Percentiles rank a stretch among this genome's conserved stretches.
phyloP scores from a whole-genome alignment of 1,140 invertebrate genomes.

The Holotrichia oblita region DNA sequence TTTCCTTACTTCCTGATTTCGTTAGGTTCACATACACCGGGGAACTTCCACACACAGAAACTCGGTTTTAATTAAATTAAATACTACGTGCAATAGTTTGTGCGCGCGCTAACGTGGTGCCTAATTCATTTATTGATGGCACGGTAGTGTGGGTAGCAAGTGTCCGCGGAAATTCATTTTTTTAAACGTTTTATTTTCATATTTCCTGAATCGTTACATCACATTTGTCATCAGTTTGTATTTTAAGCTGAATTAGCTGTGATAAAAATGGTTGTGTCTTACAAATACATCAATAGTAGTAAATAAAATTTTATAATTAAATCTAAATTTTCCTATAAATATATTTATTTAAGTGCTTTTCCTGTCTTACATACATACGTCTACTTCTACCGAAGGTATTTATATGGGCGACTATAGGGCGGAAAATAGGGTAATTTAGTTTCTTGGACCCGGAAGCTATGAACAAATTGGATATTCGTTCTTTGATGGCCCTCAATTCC shows the following conservation, averaged over 20 bases:
- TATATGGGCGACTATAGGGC: conserved; percentile 1
- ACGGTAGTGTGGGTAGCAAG: background rate
- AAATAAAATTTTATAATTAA: too few species aligned
- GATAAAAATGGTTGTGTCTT: too few species aligned
- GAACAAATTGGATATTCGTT: conserved; percentile 34
- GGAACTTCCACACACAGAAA: background rate
- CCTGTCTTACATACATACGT: too few species aligned
- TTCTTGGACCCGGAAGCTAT: conserved; percentile 34
- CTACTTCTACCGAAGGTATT: background rate
- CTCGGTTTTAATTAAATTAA: conserved; percentile 10
- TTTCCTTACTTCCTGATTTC: conserved; percentile 39
- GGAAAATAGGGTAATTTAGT: conserved; percentile 23
- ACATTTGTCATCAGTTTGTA: too few species aligned
- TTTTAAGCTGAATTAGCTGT: too few species aligned
- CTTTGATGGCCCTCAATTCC: conserved; percentile 30
- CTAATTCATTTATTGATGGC: background rate
- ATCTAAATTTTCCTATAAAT: too few species aligned
- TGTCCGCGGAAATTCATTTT: background rate
- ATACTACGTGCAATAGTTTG: background rate
- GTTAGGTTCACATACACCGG: background rate
- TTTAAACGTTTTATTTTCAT: background rate
- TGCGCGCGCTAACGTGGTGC: background rate
- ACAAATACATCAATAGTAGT: too few species aligned
- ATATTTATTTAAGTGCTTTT: too few species aligned
- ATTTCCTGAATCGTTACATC: too few species aligned